Base-by-base conservation (phyloP, 1,140 invertebrate genomes). In the Brachionus paranguensis region DNA sequence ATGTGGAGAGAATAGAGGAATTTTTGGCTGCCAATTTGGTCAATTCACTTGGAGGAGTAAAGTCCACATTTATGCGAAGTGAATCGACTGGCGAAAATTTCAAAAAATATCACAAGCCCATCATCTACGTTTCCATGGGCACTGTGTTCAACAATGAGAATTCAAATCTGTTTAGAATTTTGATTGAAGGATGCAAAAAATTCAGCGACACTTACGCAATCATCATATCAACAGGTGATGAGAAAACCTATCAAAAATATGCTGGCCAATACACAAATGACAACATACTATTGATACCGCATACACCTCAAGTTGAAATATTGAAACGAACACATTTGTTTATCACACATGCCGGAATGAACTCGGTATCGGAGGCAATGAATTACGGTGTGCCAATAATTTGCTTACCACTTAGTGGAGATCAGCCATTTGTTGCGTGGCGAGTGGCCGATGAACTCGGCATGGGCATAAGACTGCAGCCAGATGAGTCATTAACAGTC, bases 131-230 rank as follows among this genome's bases (percentile, higher is more conserved):
- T 6, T 81, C 78, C 29, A 81, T 81, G 78, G 78, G 78, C 6
- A 81, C 78, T 81, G 78, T 81, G 8, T 81, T 81, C 20, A 81
- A 81, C 27, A 81, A 81, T 60, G 78, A 81, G n/a, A 81, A 81
- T 68, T 60, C 78, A 3, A 12, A 68, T 60, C 27, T 81, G 27
- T 81, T 81, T n/a, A 24, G 29, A 60, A 81, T 24, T 33, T 33
- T 81, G 4, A 47, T 81, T 41, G 60, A 68, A 14, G 78, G 53
- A 27, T 81, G 78, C 17, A 60, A 60, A 60, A 43, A 41, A 20
- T 81, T 81, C 27, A 60, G 50, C 12, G n/a, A 81, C 3, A 60
- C 55, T n/a, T 81, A 81, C 29, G 60, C 53, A 24, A 37, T 81
- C 20, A 81, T 81, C 11, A 37, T 81, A 17, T 81, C 78, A 12